Percentiles rank a stretch among this genome's conserved stretches.
Evolutionary conservation across 2,113 vertebrate genomes (phyloP).

Genomic region (Erythrolamprus reginae): DNA sequence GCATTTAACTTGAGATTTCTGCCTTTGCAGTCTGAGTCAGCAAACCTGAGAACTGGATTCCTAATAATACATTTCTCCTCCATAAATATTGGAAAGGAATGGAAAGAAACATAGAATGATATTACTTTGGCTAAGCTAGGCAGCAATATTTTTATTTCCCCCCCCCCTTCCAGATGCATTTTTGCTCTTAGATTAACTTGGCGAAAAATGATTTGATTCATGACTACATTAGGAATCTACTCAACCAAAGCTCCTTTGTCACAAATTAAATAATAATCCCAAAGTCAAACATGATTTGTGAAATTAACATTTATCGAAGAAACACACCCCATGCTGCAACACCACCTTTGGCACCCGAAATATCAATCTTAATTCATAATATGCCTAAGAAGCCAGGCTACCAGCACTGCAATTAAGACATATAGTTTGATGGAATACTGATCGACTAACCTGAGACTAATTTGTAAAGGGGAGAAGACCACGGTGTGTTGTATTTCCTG

Average conservation of each 20-base stretch:
- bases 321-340: conserved; percentile 57
- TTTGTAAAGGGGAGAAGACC: conserved; percentile 19
- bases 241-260: conserved; percentile 71
- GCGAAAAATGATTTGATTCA: conserved; percentile 68
- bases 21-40: neutral
- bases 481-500: conserved; percentile 9
- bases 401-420: neutral
- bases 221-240: conserved; percentile 69
- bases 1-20: neutral
- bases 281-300: conserved; percentile 72
- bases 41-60: neutral
- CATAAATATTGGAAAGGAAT: neutral
- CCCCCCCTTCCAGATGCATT: conserved; percentile 31
- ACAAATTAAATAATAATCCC: conserved; percentile 71
- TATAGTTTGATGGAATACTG: conserved; percentile 34
- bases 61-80: neutral
- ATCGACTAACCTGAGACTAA: conserved; percentile 26
- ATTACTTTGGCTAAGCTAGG: conserved; percentile 8
- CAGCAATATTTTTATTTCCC: conserved; percentile 20
- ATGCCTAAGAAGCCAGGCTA: conserved; percentile 39
- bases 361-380: conserved; percentile 51
- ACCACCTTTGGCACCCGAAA: conserved; percentile 61
- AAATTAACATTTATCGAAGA: conserved; percentile 64
- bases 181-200: conserved; percentile 45
- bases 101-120: conserved; percentile 8